Base-by-base conservation (phyloP, 2,888 invertebrate genomes). In the Diarsia rubi region DNA sequence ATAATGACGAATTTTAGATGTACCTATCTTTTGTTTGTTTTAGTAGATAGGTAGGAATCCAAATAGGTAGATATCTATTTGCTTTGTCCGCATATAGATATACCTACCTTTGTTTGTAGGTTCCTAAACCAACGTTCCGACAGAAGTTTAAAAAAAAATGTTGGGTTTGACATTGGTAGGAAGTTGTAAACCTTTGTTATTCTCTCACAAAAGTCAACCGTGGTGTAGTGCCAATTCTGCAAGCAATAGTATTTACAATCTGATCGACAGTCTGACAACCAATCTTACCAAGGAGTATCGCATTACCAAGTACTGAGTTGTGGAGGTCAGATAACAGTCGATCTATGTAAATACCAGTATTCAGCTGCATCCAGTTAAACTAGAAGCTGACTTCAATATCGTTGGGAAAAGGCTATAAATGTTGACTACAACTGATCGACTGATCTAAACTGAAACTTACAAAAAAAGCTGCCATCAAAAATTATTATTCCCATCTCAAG, bases 1-100 rank as follows among this genome's bases (percentile, higher is more conserved):
- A 84, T 78, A 89, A 82, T 85, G 88, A 90, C 90, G 89, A 89
- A 92, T 92, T 91, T 93, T 91, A 88, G 87, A 87, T 88, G 88
- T 92, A 92, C 92, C 93, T 93, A 92, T 92, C 93, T 93, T 93
- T 93, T 94, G 92, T 94, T 93, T 93, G 92, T 82, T 85, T 80
- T 82, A 85, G 82, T 82, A 82, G 81, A 83, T 86, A 81, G 88
- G 84, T 89, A 87, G 80, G 76, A 83, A 65, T 82, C 62, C 76
- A 79, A 87, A 88, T 79, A 84, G 75, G 65, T 82, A 71, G 69
- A 66, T 69, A 60, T 82, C 69, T 81, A 79, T 81, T 83, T 74
- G 69, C 59, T 74, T 83, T 67, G 63, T 70, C 66, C 24, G 49
- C 47, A 31, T 21, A 60, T n/a, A 60, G 8, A 12, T 12, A 66